These are phyloP conservation scores for Callithrix jacchus DNA, from an alignment of 2,113 vertebrate species.

Conservation along the genomic window DNA sequence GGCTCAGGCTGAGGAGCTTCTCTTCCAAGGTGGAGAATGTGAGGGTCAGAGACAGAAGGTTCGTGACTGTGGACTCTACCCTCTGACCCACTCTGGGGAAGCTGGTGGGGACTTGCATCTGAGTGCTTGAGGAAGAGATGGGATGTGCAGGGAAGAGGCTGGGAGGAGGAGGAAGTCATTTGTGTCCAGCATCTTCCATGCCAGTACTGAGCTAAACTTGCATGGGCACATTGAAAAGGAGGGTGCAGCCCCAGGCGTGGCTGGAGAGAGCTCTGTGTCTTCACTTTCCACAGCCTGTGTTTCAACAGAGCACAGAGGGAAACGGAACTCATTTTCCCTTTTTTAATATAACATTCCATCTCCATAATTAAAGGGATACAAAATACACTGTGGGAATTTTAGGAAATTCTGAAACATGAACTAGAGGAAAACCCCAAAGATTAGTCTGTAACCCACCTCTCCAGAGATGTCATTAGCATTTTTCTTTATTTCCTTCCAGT, in stretches of 20 bases:
- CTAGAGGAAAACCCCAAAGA: background rate
- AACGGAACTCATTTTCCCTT: background rate
- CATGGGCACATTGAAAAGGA: background rate
- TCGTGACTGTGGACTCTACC: too few species aligned
- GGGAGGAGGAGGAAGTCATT: too few species aligned
- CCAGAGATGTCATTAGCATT: background rate
- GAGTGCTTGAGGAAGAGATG: background rate
- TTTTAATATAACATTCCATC: background rate
- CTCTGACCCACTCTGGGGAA: background rate
- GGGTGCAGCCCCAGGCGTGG: too few species aligned
- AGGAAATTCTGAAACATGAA: background rate
- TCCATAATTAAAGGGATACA: background rate
- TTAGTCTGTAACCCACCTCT: background rate
- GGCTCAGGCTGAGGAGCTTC: background rate
- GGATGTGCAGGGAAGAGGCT: too few species aligned
- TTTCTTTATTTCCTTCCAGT: background rate
- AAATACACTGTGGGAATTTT: background rate
- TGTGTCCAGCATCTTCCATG: too few species aligned
- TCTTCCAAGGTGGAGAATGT: background rate
- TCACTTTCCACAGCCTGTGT: background rate
- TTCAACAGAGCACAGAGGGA: background rate
- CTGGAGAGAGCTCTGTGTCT: background rate
- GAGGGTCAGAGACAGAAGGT: background rate
- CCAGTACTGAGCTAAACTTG: background rate
- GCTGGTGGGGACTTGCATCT: too few species aligned